Conservation (phyloP, 2,797 vertebrate genomes). For the Catharus ustulatus region DNA sequence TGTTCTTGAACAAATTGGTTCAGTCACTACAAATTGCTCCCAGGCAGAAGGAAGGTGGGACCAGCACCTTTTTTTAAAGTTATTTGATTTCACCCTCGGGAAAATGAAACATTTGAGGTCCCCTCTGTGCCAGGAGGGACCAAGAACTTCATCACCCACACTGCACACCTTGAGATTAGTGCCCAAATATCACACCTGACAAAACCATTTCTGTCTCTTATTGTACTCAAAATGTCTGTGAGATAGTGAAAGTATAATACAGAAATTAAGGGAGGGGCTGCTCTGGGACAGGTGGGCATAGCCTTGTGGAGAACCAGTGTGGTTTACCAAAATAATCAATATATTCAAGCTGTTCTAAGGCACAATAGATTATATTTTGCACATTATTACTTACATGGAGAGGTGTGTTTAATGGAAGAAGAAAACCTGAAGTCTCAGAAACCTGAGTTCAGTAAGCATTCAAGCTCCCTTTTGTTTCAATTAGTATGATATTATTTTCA, state of each 20-base stretch:
- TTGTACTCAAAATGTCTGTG: neutral
- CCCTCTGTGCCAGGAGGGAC: neutral
- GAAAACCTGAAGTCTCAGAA: neutral
- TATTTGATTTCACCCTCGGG: accelerated
- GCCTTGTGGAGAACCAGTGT: neutral
- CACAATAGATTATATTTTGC: neutral
- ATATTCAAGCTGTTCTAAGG: neutral
- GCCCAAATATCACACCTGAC: neutral
- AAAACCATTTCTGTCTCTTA: neutral
- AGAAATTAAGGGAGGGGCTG: neutral
- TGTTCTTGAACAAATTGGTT: neutral
- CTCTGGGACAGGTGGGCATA: neutral
- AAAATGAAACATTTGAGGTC: neutral
- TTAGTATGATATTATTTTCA: neutral
- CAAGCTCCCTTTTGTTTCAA: neutral
- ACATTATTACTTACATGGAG: neutral
- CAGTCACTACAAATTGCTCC: neutral
- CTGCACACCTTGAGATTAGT: neutral
- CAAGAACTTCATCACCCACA: accelerated
- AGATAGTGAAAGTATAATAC: neutral
- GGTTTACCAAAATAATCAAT: neutral
- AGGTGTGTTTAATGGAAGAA: neutral
- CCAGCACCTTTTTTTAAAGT: neutral
- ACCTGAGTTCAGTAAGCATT: neutral
- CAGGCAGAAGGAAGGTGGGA: neutral